phyloP scores from a whole-genome alignment of 2,797 vertebrate genomes.

The Crossoptilon crossoptilon region DNA sequence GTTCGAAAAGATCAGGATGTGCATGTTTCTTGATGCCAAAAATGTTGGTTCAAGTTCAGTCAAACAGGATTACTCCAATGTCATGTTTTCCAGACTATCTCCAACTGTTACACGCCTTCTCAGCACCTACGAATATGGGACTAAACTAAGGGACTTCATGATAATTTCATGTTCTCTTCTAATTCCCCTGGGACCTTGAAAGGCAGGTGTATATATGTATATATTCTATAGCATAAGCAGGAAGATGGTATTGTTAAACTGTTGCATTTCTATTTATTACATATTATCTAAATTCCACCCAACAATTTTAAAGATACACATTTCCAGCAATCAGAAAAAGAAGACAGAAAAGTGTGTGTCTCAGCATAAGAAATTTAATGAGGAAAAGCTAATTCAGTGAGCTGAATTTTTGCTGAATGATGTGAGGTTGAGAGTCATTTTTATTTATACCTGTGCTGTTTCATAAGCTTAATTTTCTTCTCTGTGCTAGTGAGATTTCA shows the following conservation, averaged over 20 bases:
- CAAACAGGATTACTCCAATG: neutral
- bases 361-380: slow-evolving; percentile 14
- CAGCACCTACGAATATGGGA: neutral
- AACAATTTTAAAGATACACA: neutral
- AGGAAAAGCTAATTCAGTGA: slow-evolving; percentile 1
- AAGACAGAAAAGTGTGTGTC: neutral
- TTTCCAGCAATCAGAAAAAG: neutral
- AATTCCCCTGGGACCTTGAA: neutral
- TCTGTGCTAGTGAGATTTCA: slow-evolving; percentile 49
- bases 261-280: neutral
- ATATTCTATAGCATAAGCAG: neutral
- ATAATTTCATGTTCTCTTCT: neutral
- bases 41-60: neutral
- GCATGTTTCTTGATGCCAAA: neutral
- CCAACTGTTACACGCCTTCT: neutral
- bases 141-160: neutral
- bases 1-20: neutral
- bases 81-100: neutral
- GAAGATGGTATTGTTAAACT: neutral
- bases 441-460: slow-evolving; percentile 64
- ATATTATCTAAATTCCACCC: neutral
- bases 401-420: slow-evolving; percentile 33
- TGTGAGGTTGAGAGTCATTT: slow-evolving; percentile 14
- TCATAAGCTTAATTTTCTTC: slow-evolving; percentile 26
- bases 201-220: neutral